Percentiles rank a stretch among this genome's conserved stretches.
Evolutionary conservation across 2,113 vertebrate species (phyloP).

Genomic region (Indicator maculatus): DNA sequence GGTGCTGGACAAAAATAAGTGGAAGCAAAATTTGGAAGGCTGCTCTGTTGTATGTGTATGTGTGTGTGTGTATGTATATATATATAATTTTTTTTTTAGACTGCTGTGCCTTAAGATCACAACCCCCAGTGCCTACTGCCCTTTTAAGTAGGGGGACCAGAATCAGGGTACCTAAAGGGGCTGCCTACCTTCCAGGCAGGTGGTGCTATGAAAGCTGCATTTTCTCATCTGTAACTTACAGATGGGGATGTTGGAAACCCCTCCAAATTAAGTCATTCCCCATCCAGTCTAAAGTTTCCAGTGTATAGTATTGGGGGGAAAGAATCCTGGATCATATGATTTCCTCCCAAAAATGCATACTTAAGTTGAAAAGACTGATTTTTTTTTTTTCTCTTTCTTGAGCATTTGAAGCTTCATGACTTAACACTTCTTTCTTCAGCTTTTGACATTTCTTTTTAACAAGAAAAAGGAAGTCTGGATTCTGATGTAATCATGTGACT

Average conservation of each 20-base stretch:
- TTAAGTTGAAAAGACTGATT: not conserved
- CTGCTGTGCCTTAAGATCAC: not conserved
- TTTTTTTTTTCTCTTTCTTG: not conserved
- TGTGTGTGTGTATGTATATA: too few relatives aligned
- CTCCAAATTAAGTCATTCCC: not conserved
- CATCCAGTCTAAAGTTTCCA: not conserved
- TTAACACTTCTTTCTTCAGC: not conserved
- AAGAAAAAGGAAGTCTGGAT: conserved; percentile 10
- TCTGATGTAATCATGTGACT: conserved; percentile 37
- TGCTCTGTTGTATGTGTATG: not conserved
- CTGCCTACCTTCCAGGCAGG: not conserved
- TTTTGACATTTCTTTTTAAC: not conserved
- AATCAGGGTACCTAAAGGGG: not conserved
- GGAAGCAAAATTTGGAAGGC: not conserved
- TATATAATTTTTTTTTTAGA: not conserved
- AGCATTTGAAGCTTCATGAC: not conserved
- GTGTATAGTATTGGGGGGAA: not conserved
- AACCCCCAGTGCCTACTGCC: not conserved
- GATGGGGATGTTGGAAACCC: not conserved
- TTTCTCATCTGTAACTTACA: not conserved
- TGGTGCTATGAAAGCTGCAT: not conserved
- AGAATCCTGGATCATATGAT: not conserved
- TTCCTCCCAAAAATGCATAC: not conserved
- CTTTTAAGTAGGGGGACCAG: not conserved
- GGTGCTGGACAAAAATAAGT: not conserved